A percentile compares a stretch with the other conserved stretches of the same genome.
phyloP scores from a whole-genome alignment of 37 sponge, comb jelly and placozoan genomes.

The Diacarnus erythraeanus region DNA sequence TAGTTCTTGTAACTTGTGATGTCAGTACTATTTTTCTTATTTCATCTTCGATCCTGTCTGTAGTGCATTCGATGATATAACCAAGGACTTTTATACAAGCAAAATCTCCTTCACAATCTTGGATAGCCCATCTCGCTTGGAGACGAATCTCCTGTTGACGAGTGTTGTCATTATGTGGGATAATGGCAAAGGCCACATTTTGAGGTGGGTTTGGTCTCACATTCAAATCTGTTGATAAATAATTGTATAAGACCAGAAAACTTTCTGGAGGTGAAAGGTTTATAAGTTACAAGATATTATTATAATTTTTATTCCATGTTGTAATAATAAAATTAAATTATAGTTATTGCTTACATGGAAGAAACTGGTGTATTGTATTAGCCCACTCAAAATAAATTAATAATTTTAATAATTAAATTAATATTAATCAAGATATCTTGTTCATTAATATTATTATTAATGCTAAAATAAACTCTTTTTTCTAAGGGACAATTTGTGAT shows the following conservation, averaged over 20 bases:
- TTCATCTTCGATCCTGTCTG: not conserved
- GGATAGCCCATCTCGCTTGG: slow-evolving; percentile 13
- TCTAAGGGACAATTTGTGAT: not conserved
- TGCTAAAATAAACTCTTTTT: no score
- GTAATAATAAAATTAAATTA: no score
- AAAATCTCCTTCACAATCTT: not conserved
- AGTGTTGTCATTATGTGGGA: not conserved
- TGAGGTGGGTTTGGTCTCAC: slow-evolving; percentile 23
- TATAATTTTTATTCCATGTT: no score
- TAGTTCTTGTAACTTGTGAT: not conserved
- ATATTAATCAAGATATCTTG: no score
- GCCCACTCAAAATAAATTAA: no score
- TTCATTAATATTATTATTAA: no score
- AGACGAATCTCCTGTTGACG: not conserved
- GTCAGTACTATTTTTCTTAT: slow-evolving; percentile 16
- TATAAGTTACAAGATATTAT: no score
- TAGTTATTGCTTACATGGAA: no score
- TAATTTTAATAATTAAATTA: no score
- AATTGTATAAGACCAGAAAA: not conserved
- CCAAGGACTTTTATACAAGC: slow-evolving; percentile 14
- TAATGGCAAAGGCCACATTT: slow-evolving; percentile 31
- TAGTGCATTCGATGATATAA: slow-evolving; percentile 14
- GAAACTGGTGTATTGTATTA: no score
- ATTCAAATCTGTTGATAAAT: slow-evolving; percentile 1
- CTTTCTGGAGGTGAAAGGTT: no score